Evolutionary conservation across 2,113 vertebrate species (phyloP).

Genomic region (Heliornis fulica): DNA sequence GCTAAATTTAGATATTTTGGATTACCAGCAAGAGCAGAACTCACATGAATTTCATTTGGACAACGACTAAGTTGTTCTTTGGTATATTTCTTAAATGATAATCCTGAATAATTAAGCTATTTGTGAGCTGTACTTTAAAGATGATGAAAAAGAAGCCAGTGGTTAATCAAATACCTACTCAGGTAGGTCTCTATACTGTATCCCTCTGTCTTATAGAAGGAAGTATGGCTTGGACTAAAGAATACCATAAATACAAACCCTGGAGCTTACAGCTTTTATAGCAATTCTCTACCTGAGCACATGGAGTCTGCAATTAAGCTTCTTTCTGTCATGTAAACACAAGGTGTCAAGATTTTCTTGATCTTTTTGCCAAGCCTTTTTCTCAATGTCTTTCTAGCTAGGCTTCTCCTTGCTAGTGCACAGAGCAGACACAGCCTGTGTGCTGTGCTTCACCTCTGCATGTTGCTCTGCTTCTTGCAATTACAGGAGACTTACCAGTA

Average conservation of each 20-base stretch:
- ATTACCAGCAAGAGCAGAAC: neutral
- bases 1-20: neutral
- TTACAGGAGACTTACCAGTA: neutral
- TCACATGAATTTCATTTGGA: neutral
- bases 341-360: neutral
- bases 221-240: neutral
- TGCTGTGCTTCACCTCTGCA: neutral
- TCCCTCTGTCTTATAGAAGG: neutral
- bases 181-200: neutral
- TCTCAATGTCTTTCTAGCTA: neutral
- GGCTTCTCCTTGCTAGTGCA: neutral
- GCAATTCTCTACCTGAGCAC: neutral
- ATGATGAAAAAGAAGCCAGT: neutral
- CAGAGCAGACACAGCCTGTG: neutral
- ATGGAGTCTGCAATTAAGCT: neutral
- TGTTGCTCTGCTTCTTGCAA: neutral
- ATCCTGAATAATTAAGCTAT: neutral
- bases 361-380: neutral
- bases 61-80: neutral
- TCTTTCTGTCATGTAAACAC: neutral
- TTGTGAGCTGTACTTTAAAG: neutral
- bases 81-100: neutral
- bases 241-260: neutral
- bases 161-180: neutral
- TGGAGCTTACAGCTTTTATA: neutral